Evolutionary conservation across 2,888 invertebrate species (phyloP), one percentile per base, ranked within the genome.

Genomic region (Stegophylla sp.): DNA sequence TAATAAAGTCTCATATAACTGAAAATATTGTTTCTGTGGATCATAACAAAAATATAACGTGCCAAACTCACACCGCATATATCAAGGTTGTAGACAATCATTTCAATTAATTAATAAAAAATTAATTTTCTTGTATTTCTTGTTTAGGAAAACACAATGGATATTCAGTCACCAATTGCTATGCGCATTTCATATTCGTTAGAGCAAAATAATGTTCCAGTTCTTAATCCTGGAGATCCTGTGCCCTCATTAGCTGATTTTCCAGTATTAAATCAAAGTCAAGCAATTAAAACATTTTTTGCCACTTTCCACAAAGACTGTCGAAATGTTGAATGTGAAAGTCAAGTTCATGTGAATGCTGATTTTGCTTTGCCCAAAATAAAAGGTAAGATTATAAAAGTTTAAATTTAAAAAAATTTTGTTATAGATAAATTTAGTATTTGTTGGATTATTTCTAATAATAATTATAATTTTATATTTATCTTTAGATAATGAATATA

Each of bases 231-330:
- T 26, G 90, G 90, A 23, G 85, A 85, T 34, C 86, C 88, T 0
- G 86, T 95, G 7, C 92, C 93, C 0, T 89, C 91, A 83, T 91
- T 94, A 63, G 92, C 92, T 84, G 89, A 91, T 83, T 93, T 92
- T 85, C 97, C 97, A 0, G 95, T 98, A 66, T 87, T 98, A 75
- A 96, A 97, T 87, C 92, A 94, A 83, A 94, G 94, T 66, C 91
- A 92, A 85, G 94, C 95, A 0, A 91, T 92, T 45, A 91, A 92
- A 82, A 89, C 91, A 48, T 95, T 96, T 85, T 90, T 92, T 84
- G 96, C 94, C 0, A 92, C 92, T 66, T 95, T 96, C 89, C 91
- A 95, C 83, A 97, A 96, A 86, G 95, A 96, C 86, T 97, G 97
- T 85, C 97, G 96, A 0, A 88, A 89, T 85, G 94, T 94, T 84